Evolutionary conservation across 1,140 invertebrate genomes (phyloP), one percentile per base, ranked within the genome.

Genomic region (Bombyx mandarina): DNA sequence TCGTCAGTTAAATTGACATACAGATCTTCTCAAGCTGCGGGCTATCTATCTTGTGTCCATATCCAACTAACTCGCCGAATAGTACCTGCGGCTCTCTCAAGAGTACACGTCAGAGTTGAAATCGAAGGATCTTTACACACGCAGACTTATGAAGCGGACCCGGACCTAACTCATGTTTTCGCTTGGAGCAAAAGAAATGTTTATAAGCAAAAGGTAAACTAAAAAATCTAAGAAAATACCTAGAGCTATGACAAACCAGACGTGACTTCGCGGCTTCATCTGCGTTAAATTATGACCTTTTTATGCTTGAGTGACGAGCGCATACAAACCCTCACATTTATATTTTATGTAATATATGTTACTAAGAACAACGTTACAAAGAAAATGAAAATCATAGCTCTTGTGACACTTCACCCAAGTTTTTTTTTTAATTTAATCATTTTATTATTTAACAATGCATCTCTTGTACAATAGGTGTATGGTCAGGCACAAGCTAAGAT

Each of bases 111-210:
- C n/a, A 92, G 92, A 77, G 94, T 96, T 1, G 94, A 96, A 65
- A 95, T 99, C 52, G 96, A 98, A 83, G 97, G 98, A 1, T 96
- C 96, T 2, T 89, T 97, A 9, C 94, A 97, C 78, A 93, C 96
- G 7, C 95, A 96, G 83, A 94, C 93, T 2, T 98, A 99, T 79
- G 97, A 99, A 82, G 97, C 98, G 0, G 97, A 99, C 83, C 95
- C 97, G 0, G 95, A 97, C 77, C 89, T 99, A 43, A 96, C 94
- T 48, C 97, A 98, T 82, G 96, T 95, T 0, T 99, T 98, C 79
- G 95, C 97, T 1, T 99, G 98, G 98, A 97, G 98, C 81, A 97
- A 98, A 78, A 89, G 96, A 56, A 99, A 99, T 83, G 97, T 98
- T 26, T 99, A 99, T 84, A 96, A 97, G 74, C 97, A 99, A 87